A percentile compares a stretch with the other conserved stretches of the same genome.
These are phyloP conservation scores for Calyptommatus sinebrachiatus DNA, from an alignment of 2,113 vertebrate species.

Conservation along the genomic window DNA sequence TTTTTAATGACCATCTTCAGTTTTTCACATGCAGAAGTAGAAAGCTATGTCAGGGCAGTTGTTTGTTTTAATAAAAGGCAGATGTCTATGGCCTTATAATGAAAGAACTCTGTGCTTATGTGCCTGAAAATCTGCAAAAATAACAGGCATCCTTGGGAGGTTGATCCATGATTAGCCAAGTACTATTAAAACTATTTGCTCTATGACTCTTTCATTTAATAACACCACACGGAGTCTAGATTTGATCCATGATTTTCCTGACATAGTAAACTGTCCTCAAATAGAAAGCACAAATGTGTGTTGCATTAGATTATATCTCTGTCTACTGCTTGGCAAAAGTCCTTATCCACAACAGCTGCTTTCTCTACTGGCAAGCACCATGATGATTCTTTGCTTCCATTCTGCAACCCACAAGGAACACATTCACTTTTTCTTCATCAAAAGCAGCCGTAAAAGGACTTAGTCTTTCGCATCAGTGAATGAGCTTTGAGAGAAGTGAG, in stretches of 20 bases:
- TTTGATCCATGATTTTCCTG: background rate
- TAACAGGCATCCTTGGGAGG: too few species aligned
- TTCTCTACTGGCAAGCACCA: background rate
- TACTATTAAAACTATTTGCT: too few species aligned
- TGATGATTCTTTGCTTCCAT: background rate
- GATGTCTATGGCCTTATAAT: too few species aligned
- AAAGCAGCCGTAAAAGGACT: constrained; percentile 21
- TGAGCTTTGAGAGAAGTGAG: constrained; percentile 14
- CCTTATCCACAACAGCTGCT: background rate
- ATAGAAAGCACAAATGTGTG: background rate
- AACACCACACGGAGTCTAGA: background rate
- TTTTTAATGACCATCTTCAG: background rate
- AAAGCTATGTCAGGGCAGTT: too few species aligned
- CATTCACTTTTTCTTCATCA: constrained; percentile 19
- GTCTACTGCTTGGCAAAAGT: background rate
- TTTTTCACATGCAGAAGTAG: too few species aligned
- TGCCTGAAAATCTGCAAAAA: too few species aligned
- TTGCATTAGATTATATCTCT: background rate
- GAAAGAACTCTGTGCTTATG: too few species aligned
- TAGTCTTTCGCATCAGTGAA: constrained; percentile 11
- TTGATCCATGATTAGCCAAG: too few species aligned
- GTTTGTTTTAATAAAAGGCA: too few species aligned
- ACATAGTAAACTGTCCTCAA: background rate
- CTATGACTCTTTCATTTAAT: background rate
- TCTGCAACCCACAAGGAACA: constrained; percentile 11